phyloP scores from a whole-genome alignment of 2,797 vertebrate species.

The Hippopotamyrus pictus region DNA sequence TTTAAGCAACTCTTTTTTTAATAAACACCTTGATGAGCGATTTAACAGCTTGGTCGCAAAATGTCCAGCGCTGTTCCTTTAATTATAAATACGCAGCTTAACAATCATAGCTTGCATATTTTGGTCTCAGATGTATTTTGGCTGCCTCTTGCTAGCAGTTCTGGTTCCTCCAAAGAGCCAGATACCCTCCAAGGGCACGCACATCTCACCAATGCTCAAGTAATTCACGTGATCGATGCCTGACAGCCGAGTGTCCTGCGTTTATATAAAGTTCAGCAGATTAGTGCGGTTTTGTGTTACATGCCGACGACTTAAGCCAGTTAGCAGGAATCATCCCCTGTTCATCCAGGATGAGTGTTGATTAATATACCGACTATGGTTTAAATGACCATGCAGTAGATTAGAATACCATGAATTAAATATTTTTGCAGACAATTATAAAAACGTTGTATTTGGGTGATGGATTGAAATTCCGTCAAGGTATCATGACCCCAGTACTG shows the following conservation, averaged over 20 bases:
- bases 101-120: neutral
- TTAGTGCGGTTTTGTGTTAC: neutral
- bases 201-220: neutral
- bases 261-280: constrained; percentile 3
- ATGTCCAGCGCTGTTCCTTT: neutral
- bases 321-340: neutral
- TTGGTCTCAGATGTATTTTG: neutral
- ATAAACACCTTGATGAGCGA: neutral
- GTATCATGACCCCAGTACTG: neutral
- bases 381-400: neutral
- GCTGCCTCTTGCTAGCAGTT: neutral
- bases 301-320: too few relatives aligned
- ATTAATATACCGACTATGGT: neutral
- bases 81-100: neutral
- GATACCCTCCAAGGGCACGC: neutral
- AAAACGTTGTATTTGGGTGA: neutral
- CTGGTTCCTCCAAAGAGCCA: neutral
- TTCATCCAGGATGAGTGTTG: neutral
- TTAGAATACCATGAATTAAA: neutral
- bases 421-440: neutral
- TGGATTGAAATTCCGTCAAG: neutral
- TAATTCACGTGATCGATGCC: neutral
- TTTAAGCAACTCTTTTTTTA: neutral
- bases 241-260: neutral
- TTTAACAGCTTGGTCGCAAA: neutral